Conservation (phyloP, 2,113 vertebrate species). For the Romanogobio albipinnatus region DNA sequence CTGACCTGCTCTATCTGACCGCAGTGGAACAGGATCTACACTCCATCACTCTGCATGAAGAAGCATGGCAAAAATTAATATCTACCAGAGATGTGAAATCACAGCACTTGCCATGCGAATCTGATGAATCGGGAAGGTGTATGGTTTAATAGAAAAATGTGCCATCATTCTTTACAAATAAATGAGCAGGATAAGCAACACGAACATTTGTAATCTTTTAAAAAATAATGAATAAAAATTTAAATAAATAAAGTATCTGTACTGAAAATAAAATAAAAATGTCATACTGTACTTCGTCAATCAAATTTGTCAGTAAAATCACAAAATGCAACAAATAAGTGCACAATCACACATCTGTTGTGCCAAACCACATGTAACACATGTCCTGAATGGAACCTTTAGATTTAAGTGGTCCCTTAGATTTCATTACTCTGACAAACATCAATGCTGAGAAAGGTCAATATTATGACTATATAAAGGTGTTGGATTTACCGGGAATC, state of each 20-base stretch:
- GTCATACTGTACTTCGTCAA: neutral
- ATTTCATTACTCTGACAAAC: neutral
- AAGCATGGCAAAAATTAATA: neutral
- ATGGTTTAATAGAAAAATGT: neutral
- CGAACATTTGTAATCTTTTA: neutral
- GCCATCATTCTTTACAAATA: neutral
- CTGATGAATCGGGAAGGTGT: neutral
- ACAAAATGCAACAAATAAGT: neutral
- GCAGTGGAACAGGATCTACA: neutral
- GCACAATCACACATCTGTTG: neutral
- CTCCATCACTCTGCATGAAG: neutral
- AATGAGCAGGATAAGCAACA: neutral
- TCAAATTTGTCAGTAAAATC: neutral
- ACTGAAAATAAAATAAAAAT: neutral
- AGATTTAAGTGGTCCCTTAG: neutral
- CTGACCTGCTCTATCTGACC: constrained; percentile 12
- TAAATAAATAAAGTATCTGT: neutral
- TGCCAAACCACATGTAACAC: neutral
- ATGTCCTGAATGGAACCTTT: neutral
- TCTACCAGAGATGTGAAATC: neutral
- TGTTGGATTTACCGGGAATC: neutral
- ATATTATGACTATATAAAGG: neutral
- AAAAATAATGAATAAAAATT: neutral
- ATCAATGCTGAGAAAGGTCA: neutral
- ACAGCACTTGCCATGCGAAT: neutral